Conservation (phyloP, 2,888 invertebrate species). For the Muschampia plurimacula region DNA sequence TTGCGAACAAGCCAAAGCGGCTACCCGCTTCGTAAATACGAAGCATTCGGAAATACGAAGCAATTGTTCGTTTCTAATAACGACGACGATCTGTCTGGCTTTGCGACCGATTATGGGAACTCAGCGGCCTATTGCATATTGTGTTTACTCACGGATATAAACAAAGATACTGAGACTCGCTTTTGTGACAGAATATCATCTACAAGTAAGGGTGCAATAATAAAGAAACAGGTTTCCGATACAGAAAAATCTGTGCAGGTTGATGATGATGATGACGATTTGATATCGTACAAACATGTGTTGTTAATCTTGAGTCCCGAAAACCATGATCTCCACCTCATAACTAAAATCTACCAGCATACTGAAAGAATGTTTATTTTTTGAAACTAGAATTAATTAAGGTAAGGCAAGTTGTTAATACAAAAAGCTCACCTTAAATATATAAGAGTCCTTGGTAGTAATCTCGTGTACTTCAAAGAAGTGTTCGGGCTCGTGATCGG, state of each 20-base stretch:
- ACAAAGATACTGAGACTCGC: constrained; percentile 1
- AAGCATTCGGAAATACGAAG: background rate
- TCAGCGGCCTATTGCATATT: constrained; percentile 31
- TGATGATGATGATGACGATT: too few species aligned
- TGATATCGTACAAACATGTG: background rate
- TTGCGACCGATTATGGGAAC: constrained; percentile 37
- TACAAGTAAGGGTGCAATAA: too few species aligned
- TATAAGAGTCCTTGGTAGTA: constrained; percentile 96
- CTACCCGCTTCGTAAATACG: constrained; percentile 27
- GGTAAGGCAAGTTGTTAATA: background rate
- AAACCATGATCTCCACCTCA: too few species aligned
- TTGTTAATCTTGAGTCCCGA: too few species aligned
- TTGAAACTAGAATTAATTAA: too few species aligned
- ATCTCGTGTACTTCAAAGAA: constrained; percentile 98
- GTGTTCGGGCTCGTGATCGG: constrained; percentile 96
- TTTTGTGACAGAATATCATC: background rate
- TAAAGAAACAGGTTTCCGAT: too few species aligned
- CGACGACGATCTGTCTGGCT: constrained; percentile 32
- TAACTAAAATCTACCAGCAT: too few species aligned
- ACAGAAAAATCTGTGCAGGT: too few species aligned
- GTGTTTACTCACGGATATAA: constrained; percentile 23
- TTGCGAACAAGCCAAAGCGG: constrained; percentile 32
- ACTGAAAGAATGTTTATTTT: too few species aligned
- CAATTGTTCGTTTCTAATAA: constrained; percentile 39
- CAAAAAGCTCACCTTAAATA: constrained; percentile 92